Conservation (phyloP, 2,113 vertebrate species). For the Nothoprocta perdicaria region DNA sequence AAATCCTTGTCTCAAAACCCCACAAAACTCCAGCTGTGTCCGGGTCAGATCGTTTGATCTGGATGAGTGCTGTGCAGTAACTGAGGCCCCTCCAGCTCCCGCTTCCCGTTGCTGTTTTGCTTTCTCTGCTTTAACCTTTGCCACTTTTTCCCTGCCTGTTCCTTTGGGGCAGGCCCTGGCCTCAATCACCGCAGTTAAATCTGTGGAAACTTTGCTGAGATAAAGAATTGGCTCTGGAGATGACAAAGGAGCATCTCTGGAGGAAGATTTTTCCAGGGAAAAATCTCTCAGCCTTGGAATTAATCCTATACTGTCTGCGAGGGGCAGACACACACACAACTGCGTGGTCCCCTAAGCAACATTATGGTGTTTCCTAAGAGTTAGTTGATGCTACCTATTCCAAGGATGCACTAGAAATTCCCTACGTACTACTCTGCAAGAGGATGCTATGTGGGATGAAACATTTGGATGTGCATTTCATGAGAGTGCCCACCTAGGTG, state of each 20-base stretch:
- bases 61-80: fast-evolving
- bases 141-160: neutral
- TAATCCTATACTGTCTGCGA: neutral
- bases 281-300: neutral
- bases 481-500: neutral
- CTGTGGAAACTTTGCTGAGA: fast-evolving
- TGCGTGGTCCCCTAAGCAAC: neutral
- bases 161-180: neutral
- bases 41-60: neutral
- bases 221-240: neutral
- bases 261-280: neutral
- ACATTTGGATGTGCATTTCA: neutral
- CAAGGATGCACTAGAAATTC: neutral
- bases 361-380: fast-evolving
- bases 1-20: neutral
- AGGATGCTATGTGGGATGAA: neutral
- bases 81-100: neutral
- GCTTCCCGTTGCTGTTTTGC: neutral
- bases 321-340: neutral
- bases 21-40: neutral
- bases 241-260: neutral
- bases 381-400: neutral
- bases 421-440: fast-evolving
- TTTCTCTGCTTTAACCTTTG: neutral
- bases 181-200: neutral